Evolutionary conservation across 2,888 invertebrate species (phyloP).

Genomic region (Rhamnusium bicolor): DNA sequence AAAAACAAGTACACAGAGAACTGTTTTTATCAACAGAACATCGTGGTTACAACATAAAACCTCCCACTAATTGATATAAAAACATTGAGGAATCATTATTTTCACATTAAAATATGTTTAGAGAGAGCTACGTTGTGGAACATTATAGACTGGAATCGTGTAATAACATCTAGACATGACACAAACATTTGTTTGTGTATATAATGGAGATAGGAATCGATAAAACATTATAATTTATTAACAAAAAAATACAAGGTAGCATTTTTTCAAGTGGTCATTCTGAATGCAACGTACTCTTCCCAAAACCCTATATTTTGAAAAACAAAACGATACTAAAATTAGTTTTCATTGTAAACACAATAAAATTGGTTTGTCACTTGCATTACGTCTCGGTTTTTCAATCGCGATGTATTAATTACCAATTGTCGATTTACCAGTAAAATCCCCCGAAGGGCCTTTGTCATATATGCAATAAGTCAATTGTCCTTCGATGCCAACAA

Average conservation of each 20-base stretch:
- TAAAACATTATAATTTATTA: neutral
- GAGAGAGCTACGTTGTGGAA: neutral
- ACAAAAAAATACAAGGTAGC: neutral
- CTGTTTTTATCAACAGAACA: neutral
- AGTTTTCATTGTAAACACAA: too few relatives aligned
- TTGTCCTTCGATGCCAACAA: too few relatives aligned
- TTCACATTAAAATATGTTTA: constrained; percentile 22
- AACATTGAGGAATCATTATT: constrained; percentile 19
- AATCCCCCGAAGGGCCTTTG: too few relatives aligned
- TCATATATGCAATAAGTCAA: too few relatives aligned
- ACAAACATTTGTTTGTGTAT: neutral
- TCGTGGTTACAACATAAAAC: neutral
- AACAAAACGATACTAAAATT: too few relatives aligned
- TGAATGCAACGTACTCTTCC: neutral
- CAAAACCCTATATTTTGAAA: too few relatives aligned
- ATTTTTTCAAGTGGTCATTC: too few relatives aligned
- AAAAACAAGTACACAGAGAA: neutral
- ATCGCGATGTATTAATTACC: too few relatives aligned
- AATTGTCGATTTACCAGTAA: too few relatives aligned
- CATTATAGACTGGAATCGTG: neutral
- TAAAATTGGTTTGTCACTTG: too few relatives aligned
- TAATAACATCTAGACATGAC: neutral
- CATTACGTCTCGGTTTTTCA: too few relatives aligned
- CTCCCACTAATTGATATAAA: constrained; percentile 1
- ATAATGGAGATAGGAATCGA: neutral